Conservation (phyloP, 2,797 vertebrate species). For the Anableps anableps region DNA sequence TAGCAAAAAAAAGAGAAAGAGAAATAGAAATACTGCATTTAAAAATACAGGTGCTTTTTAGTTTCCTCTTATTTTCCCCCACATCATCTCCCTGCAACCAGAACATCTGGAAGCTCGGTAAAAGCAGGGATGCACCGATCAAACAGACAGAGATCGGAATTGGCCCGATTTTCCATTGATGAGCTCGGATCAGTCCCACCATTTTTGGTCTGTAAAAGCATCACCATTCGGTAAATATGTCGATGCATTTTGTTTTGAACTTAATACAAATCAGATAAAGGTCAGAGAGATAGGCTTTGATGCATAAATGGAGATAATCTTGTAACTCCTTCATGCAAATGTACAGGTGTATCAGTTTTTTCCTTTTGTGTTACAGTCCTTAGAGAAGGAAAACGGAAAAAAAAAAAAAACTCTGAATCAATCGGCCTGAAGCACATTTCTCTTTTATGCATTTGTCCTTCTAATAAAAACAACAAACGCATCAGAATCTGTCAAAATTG, state of each 20-base stretch:
- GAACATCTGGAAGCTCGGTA: slow-evolving; percentile 37
- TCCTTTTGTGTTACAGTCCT: neutral
- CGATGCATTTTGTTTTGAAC: neutral
- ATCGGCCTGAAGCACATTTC: neutral
- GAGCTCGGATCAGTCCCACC: neutral
- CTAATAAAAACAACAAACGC: neutral
- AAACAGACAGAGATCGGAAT: neutral
- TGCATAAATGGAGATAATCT: neutral
- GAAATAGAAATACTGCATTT: slow-evolving; percentile 13
- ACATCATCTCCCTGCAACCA: slow-evolving; percentile 17
- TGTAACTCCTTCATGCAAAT: neutral
- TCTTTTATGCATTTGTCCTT: neutral
- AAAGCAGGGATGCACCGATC: neutral
- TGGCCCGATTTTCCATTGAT: neutral
- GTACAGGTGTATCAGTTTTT: neutral
- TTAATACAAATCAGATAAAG: neutral
- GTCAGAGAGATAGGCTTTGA: neutral
- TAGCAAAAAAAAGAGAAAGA: neutral
- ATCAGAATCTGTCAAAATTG: neutral
- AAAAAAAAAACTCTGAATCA: neutral
- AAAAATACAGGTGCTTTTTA: slow-evolving; percentile 6
- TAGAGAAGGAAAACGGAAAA: neutral
- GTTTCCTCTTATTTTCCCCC: neutral
- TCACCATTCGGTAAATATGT: neutral
- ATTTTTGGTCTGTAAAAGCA: neutral